Evolutionary conservation across 2,888 invertebrate genomes (phyloP), one percentile per base, ranked within the genome.

Genomic region (Chelonus formosanus): DNA sequence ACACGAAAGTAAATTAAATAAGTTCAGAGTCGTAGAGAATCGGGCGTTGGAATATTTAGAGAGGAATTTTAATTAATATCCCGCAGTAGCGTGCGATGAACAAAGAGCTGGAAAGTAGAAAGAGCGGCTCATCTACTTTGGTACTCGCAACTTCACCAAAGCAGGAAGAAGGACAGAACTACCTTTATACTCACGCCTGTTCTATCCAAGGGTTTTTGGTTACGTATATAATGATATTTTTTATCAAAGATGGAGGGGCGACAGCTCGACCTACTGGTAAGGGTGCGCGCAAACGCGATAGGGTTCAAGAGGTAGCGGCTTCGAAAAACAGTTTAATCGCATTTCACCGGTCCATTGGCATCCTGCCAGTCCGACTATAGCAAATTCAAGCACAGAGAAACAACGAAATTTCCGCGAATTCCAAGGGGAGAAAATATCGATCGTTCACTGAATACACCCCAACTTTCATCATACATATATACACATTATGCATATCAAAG

Each of bases 41-140:
- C 48, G 50, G 50, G 63, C 48, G 57, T 62, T 61, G 65, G 62
- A 76, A 73, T 76, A 78, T 79, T 76, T 72, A 68, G 68, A 6
- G 65, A 68, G 74, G 76, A 78, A 78, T 78, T 79, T 80, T 79
- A 78, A 80, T 80, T 78, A 80, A 78, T 76, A 75, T 73, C 71
- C 68, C 72, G 70, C 54, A 54, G 56, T 58, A 60, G 57, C 63
- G 61, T 57, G 20, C 55, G 5, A 45, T 20, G 55, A 31, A 35
- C 40, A 56, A 36, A 45, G 48, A 47, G 40, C 35, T 32, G 52
- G 10, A 44, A 47, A 36, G 36, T 47, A 58, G 45, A 40, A 59
- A 44, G 31, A 56, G 40, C 40, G 44, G 50, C 58, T 53, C 44
- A 45, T 52, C 55, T 52, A 52, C 31, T 52, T 8, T 52, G 52